phyloP scores from a whole-genome alignment of 2,888 invertebrate species.

The Drosophila histrio region DNA sequence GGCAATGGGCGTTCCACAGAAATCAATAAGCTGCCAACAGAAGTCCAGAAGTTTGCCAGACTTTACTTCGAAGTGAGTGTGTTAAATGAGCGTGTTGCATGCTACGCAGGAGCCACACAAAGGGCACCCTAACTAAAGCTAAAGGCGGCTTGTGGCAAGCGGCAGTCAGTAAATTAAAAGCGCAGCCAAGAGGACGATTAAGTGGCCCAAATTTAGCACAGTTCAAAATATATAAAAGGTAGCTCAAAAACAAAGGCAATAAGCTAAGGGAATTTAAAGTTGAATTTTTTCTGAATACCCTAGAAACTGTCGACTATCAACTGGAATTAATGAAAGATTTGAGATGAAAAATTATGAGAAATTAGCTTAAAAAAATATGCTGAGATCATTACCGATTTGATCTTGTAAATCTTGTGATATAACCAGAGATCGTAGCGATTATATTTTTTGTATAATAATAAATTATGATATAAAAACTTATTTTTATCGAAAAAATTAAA shows the following conservation, averaged over 20 bases:
- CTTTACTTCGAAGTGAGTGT: slow-evolving; percentile 14
- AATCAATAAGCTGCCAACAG: slow-evolving; percentile 62
- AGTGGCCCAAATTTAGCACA: slow-evolving; percentile 31
- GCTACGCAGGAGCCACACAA: slow-evolving; percentile 41
- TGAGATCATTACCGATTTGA: no score
- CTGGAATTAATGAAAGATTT: no score
- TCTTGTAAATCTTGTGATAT: no score
- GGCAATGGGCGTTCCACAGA: slow-evolving; percentile 29
- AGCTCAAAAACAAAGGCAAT: not conserved
- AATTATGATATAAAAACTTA: no score
- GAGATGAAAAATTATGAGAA: no score
- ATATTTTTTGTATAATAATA: no score
- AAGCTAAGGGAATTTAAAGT: not conserved
- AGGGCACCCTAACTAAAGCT: slow-evolving; percentile 4
- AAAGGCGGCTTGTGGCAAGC: not conserved
- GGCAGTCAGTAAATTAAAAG: slow-evolving; percentile 25
- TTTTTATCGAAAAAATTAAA: no score
- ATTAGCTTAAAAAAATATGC: no score
- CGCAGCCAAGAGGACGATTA: slow-evolving; percentile 25
- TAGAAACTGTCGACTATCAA: not conserved
- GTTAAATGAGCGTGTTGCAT: slow-evolving; percentile 61
- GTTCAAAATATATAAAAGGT: slow-evolving; percentile 1
- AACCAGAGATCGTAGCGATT: no score
- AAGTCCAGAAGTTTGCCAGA: slow-evolving; percentile 16
- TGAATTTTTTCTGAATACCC: not conserved